These are phyloP conservation scores for Rattus norvegicus DNA, from an alignment of 2,113 vertebrate species.

Conservation along the genomic window GRCr8 NC_086029.1:21767001-21767500, in stretches of 20 bases:
- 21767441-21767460: background rate
- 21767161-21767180: background rate
- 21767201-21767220: background rate
- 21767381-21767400: background rate
- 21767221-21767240: background rate
- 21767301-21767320: background rate
- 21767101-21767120: background rate
- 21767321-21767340: background rate
- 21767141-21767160: background rate
- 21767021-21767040: too few relatives aligned
- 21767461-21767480: background rate
- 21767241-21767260: background rate
- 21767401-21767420: background rate
- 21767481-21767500: slow-evolving; percentile 3
- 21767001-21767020: too few relatives aligned
- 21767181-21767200: background rate
- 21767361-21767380: background rate
- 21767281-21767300: background rate
- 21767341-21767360: background rate
- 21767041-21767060: background rate
- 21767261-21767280: background rate
- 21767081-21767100: background rate
- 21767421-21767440: background rate
- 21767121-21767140: background rate
- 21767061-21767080: background rate